Evolutionary conservation across 2,888 invertebrate genomes (phyloP).

Genomic region (Serrognathus titanus): DNA sequence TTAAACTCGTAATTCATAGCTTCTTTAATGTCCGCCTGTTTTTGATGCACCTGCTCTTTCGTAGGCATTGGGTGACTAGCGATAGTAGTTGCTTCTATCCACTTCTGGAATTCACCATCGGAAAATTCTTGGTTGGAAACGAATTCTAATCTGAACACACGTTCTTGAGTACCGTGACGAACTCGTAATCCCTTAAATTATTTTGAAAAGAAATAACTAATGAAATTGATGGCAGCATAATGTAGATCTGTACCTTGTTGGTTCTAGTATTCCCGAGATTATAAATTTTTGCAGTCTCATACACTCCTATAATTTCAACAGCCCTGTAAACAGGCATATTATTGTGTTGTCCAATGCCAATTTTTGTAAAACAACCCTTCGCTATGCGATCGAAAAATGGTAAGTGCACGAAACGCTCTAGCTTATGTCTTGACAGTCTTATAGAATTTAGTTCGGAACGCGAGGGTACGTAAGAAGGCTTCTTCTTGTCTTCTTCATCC

Average conservation of each 20-base stretch:
- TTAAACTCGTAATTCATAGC: conserved; percentile 90
- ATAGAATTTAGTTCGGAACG: conserved; percentile 73
- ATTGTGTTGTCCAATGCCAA: conserved; percentile 92
- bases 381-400: conserved; percentile 93
- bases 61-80: conserved; percentile 67
- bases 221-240: not conserved
- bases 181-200: conserved; percentile 58
- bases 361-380: conserved; percentile 89
- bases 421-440: conserved; percentile 68
- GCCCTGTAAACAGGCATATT: conserved; percentile 86
- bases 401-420: conserved; percentile 92
- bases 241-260: conserved; percentile 64
- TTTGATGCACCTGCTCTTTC: conserved; percentile 77
- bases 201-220: conserved; percentile 54
- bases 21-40: conserved; percentile 78
- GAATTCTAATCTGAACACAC: conserved; percentile 92
- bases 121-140: conserved; percentile 96
- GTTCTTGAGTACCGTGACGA: conserved; percentile 82
- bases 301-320: conserved; percentile 69
- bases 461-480: conserved; percentile 61
- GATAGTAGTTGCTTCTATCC: conserved; percentile 78
- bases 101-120: conserved; percentile 88
- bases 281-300: conserved; percentile 67
- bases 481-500: conserved; percentile 47
- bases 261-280: conserved; percentile 89